Evolutionary conservation across 2,888 invertebrate species (phyloP), one percentile per base, ranked within the genome.

Genomic region (Beris morrisii): DNA sequence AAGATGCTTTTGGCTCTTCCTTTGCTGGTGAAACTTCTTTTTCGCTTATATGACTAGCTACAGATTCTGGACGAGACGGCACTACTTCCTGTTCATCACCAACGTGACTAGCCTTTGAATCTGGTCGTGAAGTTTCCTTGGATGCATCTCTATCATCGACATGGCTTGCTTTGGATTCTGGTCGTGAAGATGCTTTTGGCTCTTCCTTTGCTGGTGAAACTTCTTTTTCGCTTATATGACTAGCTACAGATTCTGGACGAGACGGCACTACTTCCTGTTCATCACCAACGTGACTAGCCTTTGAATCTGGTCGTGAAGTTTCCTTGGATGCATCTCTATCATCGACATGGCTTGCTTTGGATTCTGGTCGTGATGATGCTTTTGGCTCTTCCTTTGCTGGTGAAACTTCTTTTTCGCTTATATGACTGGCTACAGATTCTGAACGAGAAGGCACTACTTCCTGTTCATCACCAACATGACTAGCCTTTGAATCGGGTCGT

Each of bases 401-500:
- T 38, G 38, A 38, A 38, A 4, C 11, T 7, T 50, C 38, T 43
- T 65, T 65, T 28, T 69, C 69, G 9, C 53, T n/a, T 3, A 55
- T 53, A n/a, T 30, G 53, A 11, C 65, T 69, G n/a, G 69, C 65
- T 15, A 64, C 64, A 31, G 66, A 67, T 15, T 68, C 68, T 68
- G 70, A 31, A 65, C 66, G 58, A n/a, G 54, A 67, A 2, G 45
- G 3, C 11, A 45, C 57, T 5, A 69, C 72, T 15, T 15, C 15
- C 7, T 46, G 74, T 70, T 53, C 67, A 31, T 45, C 63, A 28
- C 43, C 46, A 31, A 69, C 71, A n/a, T 68, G 70, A 6, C 63
- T 57, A 4, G 31, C 64, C 9, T 61, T 50, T 0, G 75, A 73
- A 4, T 70, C 66, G 0, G 75, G 75, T 46, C 76, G 77, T 0